phyloP scores from a whole-genome alignment of 2,888 invertebrate species.

The Orchesella flavescens region DNA sequence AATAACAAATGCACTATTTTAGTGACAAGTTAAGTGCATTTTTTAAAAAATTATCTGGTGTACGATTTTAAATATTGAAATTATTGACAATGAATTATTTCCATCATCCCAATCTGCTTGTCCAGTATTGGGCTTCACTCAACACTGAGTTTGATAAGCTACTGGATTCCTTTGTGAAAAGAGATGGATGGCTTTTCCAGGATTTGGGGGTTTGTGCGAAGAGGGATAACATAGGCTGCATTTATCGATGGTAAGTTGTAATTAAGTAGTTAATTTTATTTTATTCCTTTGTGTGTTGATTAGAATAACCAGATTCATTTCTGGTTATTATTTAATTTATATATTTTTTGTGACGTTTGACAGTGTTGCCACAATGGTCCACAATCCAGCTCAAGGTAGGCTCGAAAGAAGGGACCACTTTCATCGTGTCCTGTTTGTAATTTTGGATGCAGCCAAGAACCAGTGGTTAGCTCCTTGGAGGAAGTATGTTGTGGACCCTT shows the following conservation, averaged over 20 bases:
- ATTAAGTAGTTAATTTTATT: neutral
- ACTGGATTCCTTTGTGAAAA: conserved; percentile 20
- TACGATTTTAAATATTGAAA: too few relatives aligned
- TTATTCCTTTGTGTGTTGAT: conserved; percentile 4
- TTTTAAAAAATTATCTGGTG: too few relatives aligned
- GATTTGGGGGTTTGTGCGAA: conserved; percentile 26
- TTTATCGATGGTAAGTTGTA: conserved; percentile 38
- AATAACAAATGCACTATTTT: too few relatives aligned
- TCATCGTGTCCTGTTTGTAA: conserved; percentile 3
- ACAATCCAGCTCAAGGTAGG: neutral
- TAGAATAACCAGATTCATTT: too few relatives aligned
- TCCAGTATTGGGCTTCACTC: conserved; percentile 34
- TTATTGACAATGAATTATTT: conserved; percentile 41
- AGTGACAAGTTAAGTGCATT: too few relatives aligned
- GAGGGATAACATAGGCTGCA: conserved; percentile 22
- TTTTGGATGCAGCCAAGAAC: conserved; percentile 37
- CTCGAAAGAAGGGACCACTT: conserved; percentile 34
- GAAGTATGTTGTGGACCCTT: conserved; percentile 21
- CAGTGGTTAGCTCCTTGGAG: conserved; percentile 47
- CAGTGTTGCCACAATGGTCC: neutral
- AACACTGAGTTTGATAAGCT: conserved; percentile 39
- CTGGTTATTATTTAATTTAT: too few relatives aligned
- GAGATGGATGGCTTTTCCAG: conserved; percentile 40
- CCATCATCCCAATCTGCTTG: conserved; percentile 32
- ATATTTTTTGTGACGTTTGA: too few relatives aligned